A percentile compares a stretch with the other conserved stretches of the same genome.
Conservation (phyloP, 1,140 invertebrate genomes). For the Galleria mellonella region DNA sequence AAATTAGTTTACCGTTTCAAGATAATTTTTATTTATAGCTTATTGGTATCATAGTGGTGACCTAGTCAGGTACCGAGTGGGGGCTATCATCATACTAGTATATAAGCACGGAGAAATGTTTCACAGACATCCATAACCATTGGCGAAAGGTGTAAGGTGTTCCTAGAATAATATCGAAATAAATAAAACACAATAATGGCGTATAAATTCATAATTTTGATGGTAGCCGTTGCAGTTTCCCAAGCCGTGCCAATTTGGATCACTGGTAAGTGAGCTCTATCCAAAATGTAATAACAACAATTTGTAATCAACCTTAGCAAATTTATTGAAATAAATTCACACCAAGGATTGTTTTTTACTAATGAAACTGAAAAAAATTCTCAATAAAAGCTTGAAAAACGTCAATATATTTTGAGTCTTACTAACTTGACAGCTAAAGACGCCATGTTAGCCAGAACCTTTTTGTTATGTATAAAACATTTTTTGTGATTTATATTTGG, state of each 20-base stretch:
- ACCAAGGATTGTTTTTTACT: no score
- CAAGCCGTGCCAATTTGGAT: slow-evolving; percentile 35
- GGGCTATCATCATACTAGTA: slow-evolving; percentile 39
- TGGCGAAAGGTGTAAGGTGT: slow-evolving; percentile 32
- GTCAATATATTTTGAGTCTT: no score
- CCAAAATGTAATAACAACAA: no score
- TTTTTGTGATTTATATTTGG: no score
- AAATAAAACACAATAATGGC: slow-evolving; percentile 29
- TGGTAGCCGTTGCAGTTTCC: slow-evolving; percentile 26
- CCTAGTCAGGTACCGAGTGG: slow-evolving; percentile 37
- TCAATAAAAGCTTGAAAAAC: no score
- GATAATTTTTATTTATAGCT: slow-evolving; percentile 39
- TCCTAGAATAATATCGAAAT: slow-evolving; percentile 12
- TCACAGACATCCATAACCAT: slow-evolving; percentile 42
- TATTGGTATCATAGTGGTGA: slow-evolving; percentile 29
- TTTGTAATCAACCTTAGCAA: no score
- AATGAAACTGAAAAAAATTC: no score
- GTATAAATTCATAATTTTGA: slow-evolving; percentile 30
- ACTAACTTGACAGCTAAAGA: no score
- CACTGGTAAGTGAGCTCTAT: slow-evolving; percentile 19
- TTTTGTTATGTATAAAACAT: no score
- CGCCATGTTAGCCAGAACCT: no score
- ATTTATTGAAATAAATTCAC: no score
- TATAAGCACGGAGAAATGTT: slow-evolving; percentile 60
- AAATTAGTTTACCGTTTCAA: slow-evolving; percentile 39